Base-by-base conservation (phyloP, 1,140 invertebrate genomes). In the Drosophila kanapiae region DNA sequence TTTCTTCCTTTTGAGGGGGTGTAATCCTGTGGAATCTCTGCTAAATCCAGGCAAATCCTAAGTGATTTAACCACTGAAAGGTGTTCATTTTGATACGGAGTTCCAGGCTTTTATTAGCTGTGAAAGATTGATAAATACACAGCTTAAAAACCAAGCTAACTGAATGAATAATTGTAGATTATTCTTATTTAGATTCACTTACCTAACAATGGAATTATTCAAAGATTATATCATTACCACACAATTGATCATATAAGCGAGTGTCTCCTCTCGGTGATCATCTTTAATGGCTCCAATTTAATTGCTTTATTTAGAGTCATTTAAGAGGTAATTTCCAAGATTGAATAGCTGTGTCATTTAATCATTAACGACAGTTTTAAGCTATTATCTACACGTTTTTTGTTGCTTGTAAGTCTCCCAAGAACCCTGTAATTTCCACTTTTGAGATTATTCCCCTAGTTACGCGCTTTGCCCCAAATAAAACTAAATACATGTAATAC, bases 251-350 rank as follows among this genome's bases (percentile, higher is more conserved):
- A 47, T 43, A 29, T 37, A 61, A 67, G 33, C 11, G 23, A 8
- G 18, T 4, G 42, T 10, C 13, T 8, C 31, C 16, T 18, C 43
- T 23, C 43, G 14, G 47, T 60, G 33, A 18, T 69, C n/a, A 53
- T 43, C 38, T 57, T 64, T n/a, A 64, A 35, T 54, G 33, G 58
- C 14, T 40, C 4, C 13, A 38, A 27, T 11, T 29, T 76, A 65
- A 76, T 76, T 54, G 72, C 72, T 75, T 76, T 76, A 75, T 75
- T 75, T 64, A 54, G 51, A 43, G 40, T 72, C 56, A 49, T 29
- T 59, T 37, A 29, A 16, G n/a, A 14, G 18, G 61, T 14, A 71
- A 71, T 72, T 60, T 51, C n/a, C 33, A 13, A 54, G 31, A 57
- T 49, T 37, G 9, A 23, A 49, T 3, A 48, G 43, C 35, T 42